phyloP scores from a whole-genome alignment of 2,113 vertebrate species.

The Etheostoma cragini region DNA sequence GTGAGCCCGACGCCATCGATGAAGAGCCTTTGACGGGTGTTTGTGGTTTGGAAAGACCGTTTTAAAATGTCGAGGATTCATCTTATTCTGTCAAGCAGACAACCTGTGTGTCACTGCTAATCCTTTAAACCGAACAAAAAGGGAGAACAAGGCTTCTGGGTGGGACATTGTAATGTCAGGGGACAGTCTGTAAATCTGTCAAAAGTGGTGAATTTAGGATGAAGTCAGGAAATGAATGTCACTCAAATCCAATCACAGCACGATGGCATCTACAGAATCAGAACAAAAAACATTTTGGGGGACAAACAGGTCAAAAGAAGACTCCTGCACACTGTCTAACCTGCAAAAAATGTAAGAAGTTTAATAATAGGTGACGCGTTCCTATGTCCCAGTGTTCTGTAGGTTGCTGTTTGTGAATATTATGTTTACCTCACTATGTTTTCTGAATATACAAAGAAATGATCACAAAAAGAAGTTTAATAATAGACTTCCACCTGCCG shows the following conservation, averaged over 20 bases:
- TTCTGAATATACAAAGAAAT: too few species aligned
- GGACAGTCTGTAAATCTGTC: not conserved
- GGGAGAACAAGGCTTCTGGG: not conserved
- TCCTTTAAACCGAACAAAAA: slow-evolving; percentile 19
- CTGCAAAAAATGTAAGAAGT: too few species aligned
- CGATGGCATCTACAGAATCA: not conserved
- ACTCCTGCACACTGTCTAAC: too few species aligned
- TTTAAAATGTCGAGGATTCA: slow-evolving; percentile 56
- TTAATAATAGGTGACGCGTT: too few species aligned
- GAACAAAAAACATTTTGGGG: too few species aligned
- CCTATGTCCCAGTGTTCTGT: too few species aligned
- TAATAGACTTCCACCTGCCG: too few species aligned
- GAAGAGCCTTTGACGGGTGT: slow-evolving; percentile 32
- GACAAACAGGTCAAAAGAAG: too few species aligned
- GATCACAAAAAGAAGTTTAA: too few species aligned
- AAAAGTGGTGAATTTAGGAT: not conserved
- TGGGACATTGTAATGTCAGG: not conserved
- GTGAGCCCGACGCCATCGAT: slow-evolving; percentile 27
- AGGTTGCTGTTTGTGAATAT: too few species aligned
- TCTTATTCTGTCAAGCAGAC: slow-evolving; percentile 35
- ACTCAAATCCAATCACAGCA: not conserved
- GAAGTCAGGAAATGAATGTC: not conserved
- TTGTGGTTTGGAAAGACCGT: slow-evolving; percentile 39
- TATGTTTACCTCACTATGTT: too few species aligned
- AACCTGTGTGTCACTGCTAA: slow-evolving; percentile 26